These are phyloP conservation scores for Apotomis betuletana DNA, from an alignment of 2,888 invertebrate species.

Conservation along the genomic window DNA sequence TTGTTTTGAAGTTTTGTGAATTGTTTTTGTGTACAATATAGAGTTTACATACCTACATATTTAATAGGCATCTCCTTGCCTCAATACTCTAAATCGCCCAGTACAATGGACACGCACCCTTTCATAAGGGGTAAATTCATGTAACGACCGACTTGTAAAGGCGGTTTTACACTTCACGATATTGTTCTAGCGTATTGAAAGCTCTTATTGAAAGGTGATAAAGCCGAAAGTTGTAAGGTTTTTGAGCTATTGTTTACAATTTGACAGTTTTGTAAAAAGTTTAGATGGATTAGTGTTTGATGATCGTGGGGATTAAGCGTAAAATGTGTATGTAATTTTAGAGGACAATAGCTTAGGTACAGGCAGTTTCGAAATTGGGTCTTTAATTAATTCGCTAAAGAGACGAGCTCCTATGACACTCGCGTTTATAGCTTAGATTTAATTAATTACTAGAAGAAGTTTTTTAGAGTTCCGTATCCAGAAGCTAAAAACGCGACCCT, in stretches of 20 bases:
- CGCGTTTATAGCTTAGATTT: too few species aligned
- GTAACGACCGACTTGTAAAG: constrained; percentile 56
- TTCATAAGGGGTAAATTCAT: constrained; percentile 65
- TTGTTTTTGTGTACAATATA: too few species aligned
- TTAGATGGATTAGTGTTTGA: constrained; percentile 26
- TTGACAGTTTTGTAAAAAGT: constrained; percentile 31
- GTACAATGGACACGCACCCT: constrained; percentile 51
- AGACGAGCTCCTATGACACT: too few species aligned
- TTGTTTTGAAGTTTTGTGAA: too few species aligned
- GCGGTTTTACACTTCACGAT: constrained; percentile 40
- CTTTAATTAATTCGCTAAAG: neutral
- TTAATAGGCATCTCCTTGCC: too few species aligned
- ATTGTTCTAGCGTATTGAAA: constrained; percentile 11
- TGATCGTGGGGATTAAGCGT: neutral
- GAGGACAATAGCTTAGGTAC: neutral
- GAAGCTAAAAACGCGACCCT: too few species aligned
- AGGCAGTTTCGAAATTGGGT: neutral
- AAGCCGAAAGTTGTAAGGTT: neutral
- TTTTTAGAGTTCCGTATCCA: too few species aligned
- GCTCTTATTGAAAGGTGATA: constrained; percentile 1
- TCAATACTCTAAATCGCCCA: neutral
- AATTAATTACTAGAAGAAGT: too few species aligned
- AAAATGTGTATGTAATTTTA: constrained; percentile 1
- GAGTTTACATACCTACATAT: too few species aligned
- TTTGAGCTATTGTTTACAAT: constrained; percentile 7